phyloP scores from a whole-genome alignment of 2,797 vertebrate genomes.

The Sphenodon punctatus region DNA sequence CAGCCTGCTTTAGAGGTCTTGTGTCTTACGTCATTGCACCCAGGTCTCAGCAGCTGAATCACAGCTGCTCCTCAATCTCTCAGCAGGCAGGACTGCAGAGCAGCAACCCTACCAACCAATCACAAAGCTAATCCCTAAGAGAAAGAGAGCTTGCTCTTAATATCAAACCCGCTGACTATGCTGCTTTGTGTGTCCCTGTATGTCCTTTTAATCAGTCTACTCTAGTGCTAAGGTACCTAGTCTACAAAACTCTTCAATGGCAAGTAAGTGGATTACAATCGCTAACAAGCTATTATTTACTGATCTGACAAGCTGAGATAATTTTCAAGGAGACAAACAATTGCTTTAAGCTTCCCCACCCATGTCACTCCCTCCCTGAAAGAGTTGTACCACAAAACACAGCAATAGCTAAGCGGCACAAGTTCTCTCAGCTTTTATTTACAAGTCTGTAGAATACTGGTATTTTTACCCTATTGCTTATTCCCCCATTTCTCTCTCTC shows the following conservation, averaged over 20 bases:
- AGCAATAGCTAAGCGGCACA: slow-evolving; percentile 30
- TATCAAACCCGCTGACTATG: neutral
- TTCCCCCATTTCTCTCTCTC: too few relatives aligned
- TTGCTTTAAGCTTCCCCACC: slow-evolving; percentile 16
- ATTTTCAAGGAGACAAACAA: slow-evolving; percentile 27
- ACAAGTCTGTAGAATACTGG: neutral
- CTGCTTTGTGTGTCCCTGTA: neutral
- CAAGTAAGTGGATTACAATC: neutral
- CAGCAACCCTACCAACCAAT: too few relatives aligned
- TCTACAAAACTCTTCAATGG: neutral
- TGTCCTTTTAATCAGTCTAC: neutral
- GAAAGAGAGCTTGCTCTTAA: neutral
- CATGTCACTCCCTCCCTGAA: slow-evolving; percentile 17
- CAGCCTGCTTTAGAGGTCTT: too few relatives aligned
- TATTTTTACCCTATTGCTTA: neutral
- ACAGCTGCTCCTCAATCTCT: too few relatives aligned
- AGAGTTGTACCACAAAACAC: slow-evolving; percentile 18
- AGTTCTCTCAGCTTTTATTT: neutral
- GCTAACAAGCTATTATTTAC: neutral
- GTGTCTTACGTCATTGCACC: too few relatives aligned
- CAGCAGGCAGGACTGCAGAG: too few relatives aligned
- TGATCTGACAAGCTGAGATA: neutral
- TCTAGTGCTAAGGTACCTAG: neutral
- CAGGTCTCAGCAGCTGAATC: too few relatives aligned
- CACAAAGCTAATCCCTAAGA: neutral